Evolutionary conservation across 2,797 vertebrate species (phyloP), one percentile per base, ranked within the genome.

Genomic region (Squalus acanthias): DNA sequence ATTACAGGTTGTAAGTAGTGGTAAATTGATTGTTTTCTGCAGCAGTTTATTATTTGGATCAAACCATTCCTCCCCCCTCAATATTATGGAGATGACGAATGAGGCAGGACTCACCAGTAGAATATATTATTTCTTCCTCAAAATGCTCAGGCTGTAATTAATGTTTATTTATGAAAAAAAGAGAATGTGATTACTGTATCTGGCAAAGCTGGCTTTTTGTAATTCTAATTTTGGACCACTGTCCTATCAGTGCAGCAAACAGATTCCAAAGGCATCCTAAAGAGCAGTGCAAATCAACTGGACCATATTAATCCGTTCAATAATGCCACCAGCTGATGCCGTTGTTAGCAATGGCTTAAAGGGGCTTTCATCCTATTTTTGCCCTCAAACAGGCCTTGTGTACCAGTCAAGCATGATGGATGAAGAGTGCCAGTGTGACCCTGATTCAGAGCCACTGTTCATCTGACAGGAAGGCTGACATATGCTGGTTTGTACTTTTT

Each of bases 261-360:
- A 63, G 20, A 39, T 50, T 95, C 39, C 46, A 15, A 17, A 70
- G 93, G 20, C 39, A 69, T 70, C 65, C n/a, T 70, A 13, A 46
- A 70, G 65, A 95, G 67, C 39, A 12, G n/a, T 70, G 96, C 13
- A 87, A 70, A 82, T 85, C 60, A 96, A 9, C 22, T 96, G 94
- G 96, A 96, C 97, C 96, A 95, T 97, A 96, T 96, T 97, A 97
- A 98, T 97, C 96, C 96, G 96, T 74, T 96, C 89, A 97, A 94
- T 97, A 97, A 98, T 98, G 97, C 98, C 97, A 98, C 91, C 96
- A 97, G 96, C 96, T 97, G 97, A 98, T 97, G 97, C 97, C 96
- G 96, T 96, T 96, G 96, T 97, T 95, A 96, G 65, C 85, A 96
- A 20, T 96, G 57, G 60, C 87, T 96, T 96, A 96, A 96, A 82